phyloP scores from a whole-genome alignment of 2,888 invertebrate genomes.

The Brachynemurus nebulosus region DNA sequence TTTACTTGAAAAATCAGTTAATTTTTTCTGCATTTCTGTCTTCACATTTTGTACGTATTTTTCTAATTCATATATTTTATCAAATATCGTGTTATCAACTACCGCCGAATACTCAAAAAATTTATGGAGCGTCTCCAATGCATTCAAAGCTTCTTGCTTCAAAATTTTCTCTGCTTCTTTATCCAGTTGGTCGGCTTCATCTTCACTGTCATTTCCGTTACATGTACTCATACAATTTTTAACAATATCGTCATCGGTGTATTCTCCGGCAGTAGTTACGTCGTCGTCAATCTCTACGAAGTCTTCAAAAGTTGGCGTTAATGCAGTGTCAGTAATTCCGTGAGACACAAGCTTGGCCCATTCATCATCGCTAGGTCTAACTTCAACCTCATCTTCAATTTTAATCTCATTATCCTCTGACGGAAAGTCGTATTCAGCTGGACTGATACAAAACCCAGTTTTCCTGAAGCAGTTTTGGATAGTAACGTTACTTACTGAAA shows the following conservation, averaged over 20 bases:
- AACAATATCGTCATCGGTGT: slow-evolving; percentile 13
- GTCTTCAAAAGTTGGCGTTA: slow-evolving; percentile 12
- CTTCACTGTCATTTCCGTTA: slow-evolving; percentile 12
- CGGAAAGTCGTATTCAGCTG: slow-evolving; percentile 8
- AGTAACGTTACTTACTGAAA: slow-evolving; percentile 15
- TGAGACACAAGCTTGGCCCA: slow-evolving; percentile 14
- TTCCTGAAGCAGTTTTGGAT: slow-evolving; percentile 19
- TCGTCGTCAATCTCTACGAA: slow-evolving; percentile 13
- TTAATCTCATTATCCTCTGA: slow-evolving; percentile 10
- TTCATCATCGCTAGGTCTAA: slow-evolving; percentile 14
- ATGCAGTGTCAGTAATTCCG: slow-evolving; percentile 7
- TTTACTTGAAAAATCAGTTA: background rate
- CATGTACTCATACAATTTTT: slow-evolving; percentile 12
- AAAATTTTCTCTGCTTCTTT: slow-evolving; percentile 13
- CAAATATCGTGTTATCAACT: slow-evolving; percentile 14
- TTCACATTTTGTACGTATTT: background rate
- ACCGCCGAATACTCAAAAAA: slow-evolving; percentile 14
- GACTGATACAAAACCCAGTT: slow-evolving; percentile 14
- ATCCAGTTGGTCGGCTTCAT: slow-evolving; percentile 10
- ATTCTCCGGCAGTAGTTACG: slow-evolving; percentile 14
- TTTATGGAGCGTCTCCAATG: slow-evolving; percentile 13
- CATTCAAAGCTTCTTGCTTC: slow-evolving; percentile 14
- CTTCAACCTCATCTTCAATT: background rate
- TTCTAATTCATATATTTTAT: slow-evolving; percentile 13
- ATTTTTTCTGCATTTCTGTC: background rate